Base-by-base conservation (phyloP, 2,888 invertebrate species). In the Augiades crinisus region DNA sequence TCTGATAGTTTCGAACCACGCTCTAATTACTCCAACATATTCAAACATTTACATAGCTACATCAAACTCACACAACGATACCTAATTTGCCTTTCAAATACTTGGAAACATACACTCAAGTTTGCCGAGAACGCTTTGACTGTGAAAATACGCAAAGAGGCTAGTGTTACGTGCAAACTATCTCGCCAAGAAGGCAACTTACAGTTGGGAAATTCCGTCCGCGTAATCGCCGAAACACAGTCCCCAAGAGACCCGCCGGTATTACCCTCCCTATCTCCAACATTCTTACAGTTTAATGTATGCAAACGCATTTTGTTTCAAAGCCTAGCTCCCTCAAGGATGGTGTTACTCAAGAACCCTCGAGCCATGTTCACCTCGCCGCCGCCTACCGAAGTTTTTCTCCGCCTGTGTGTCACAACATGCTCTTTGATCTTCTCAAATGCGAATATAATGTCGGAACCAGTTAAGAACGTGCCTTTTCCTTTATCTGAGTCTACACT, bases 231-330 rank as follows among this genome's bases (percentile, higher is more conserved):
- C 86, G 74, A 87, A 88, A 88, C 86, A 87, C 77, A 72, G 73
- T 75, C 72, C 87, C 80, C 77, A 46, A 58, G 81, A 72, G 84
- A 78, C 73, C 75, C 72, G 72, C 57, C 64, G 67, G 75, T 67
- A 76, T 75, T 78, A 78, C 82, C 77, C 81, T 77, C 82, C 78
- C 81, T 85, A 44, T 88, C 86, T 87, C 67, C 74, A 72, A 87
- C 88, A 88, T 88, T 88, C 89, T 87, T 86, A 86, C 77, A 85
- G 80, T 88, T 89, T 88, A 88, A 89, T 88, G 82, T 89, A 89
- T 89, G 89, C 88, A 89, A 89, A 89, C 88, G 88, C 88, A 89
- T 88, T 89, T 89, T 89, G 88, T 89, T 88, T 86, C 88, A 86
- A 88, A 89, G 87, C 83, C 79, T 80, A 69, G 78, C 78, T 50